Conservation (phyloP, 2,113 vertebrate species). For the Chamaetylas fuelleborni region DNA sequence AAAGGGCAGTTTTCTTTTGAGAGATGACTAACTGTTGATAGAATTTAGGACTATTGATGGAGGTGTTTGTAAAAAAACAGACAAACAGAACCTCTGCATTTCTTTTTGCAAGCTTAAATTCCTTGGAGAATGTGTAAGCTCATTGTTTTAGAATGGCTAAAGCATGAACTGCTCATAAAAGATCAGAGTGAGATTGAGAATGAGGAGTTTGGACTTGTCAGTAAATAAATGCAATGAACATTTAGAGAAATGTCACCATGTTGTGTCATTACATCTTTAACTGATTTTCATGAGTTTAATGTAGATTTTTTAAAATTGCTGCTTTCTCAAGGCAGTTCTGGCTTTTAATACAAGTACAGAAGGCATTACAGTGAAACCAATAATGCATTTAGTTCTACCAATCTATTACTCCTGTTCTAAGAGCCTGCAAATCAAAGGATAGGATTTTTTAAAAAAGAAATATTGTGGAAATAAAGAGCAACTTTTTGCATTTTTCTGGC, state of each 20-base stretch:
- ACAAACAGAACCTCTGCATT: not conserved
- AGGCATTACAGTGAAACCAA: not conserved
- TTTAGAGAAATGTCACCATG: not conserved
- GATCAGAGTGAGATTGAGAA: not conserved
- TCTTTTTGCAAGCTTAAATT: not conserved
- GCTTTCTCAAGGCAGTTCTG: not conserved
- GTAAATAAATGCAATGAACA: not conserved
- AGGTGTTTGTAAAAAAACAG: not conserved
- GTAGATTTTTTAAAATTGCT: not conserved
- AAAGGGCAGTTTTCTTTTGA: not conserved
- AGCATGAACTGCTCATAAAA: not conserved
- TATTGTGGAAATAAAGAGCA: not conserved
- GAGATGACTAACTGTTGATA: not conserved
- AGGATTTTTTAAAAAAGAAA: not conserved
- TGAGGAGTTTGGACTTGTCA: not conserved
- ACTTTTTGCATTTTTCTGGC: not conserved
- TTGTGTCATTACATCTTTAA: not conserved
- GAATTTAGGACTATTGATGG: not conserved
- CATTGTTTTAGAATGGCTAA: not conserved
- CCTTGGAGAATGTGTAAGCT: not conserved
- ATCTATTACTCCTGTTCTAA: not conserved
- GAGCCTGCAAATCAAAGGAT: not conserved
- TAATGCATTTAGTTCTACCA: not conserved
- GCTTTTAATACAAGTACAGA: not conserved
- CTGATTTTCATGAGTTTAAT: not conserved